Evolutionary conservation across 37 sponge, comb jelly and placozoan genomes (phyloP).

Genomic region (Agelas oroides): DNA sequence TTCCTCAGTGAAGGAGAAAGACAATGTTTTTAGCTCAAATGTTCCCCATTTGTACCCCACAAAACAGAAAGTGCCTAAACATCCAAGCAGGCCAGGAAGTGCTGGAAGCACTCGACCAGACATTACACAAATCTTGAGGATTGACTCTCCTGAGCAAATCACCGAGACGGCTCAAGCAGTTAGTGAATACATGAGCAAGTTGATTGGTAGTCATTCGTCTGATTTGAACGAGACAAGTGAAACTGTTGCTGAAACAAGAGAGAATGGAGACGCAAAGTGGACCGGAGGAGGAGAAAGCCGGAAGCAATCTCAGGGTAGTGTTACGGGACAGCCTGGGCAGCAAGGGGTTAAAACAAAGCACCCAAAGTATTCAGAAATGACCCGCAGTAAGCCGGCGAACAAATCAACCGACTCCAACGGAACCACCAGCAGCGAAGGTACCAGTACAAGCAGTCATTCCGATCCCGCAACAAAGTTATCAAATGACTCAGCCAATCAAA

Average conservation of each 20-base stretch:
- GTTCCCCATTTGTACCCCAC: neutral
- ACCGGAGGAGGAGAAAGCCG: neutral
- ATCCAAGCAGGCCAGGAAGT: conserved; percentile 33
- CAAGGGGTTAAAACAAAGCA: conserved; percentile 16
- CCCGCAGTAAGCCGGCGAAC: conserved; percentile 14
- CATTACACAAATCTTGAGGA: neutral
- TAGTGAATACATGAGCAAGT: neutral
- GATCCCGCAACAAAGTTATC: too few species aligned
- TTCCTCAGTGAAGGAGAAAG: conserved; percentile 9
- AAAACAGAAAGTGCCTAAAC: neutral
- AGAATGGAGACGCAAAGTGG: neutral
- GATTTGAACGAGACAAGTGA: neutral
- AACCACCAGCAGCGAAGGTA: conserved; percentile 34
- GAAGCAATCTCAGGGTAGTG: neutral
- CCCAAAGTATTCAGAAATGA: conserved; percentile 4
- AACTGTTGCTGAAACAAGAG: neutral
- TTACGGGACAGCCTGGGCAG: neutral
- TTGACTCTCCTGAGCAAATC: conserved; percentile 4
- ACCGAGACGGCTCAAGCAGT: conserved; percentile 4
- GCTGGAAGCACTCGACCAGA: conserved; percentile 37
- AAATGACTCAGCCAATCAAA: neutral
- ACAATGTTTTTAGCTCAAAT: neutral
- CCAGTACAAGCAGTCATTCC: neutral
- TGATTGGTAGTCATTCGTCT: neutral
- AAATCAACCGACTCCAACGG: conserved; percentile 48